Evolutionary conservation across 2,888 invertebrate species (phyloP).

Genomic region (Tridacna crocea): DNA sequence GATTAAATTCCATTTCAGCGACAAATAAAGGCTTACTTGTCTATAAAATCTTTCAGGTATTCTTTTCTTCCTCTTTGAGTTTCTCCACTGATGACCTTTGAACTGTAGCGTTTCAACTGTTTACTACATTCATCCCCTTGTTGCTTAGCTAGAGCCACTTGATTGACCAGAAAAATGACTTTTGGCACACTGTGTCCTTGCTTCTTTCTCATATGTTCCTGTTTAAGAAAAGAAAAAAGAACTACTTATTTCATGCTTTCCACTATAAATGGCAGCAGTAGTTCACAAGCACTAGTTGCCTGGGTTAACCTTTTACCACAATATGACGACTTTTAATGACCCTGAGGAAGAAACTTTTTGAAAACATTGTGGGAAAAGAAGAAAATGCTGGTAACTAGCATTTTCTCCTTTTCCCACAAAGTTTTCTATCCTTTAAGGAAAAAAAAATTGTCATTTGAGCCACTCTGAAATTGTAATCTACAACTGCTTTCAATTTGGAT

Average conservation of each 20-base stretch:
- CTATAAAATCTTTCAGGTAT: conserved; percentile 59
- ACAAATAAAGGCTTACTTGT: conserved; percentile 42
- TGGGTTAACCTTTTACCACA: no score
- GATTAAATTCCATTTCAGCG: no score
- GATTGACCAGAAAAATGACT: conserved; percentile 82
- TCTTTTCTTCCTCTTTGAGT: conserved; percentile 58
- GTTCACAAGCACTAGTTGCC: not conserved
- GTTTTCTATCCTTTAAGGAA: no score
- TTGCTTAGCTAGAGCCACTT: conserved; percentile 81
- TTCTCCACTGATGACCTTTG: conserved; percentile 73
- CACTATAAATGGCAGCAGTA: not conserved
- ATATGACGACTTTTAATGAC: no score
- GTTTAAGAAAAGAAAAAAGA: not conserved
- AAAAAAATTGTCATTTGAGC: no score
- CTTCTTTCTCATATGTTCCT: conserved; percentile 63
- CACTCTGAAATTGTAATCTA: no score
- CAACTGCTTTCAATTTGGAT: no score
- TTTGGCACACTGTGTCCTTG: conserved; percentile 64
- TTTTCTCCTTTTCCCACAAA: no score
- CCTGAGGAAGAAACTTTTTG: no score
- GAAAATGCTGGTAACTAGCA: no score
- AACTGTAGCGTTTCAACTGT: conserved; percentile 67
- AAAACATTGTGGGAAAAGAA: no score
- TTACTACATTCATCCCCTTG: conserved; percentile 76
- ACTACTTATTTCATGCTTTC: not conserved